These are phyloP conservation scores for Remorina albescens DNA, from an alignment of 2,797 vertebrate species.

Conservation along the genomic window DNA sequence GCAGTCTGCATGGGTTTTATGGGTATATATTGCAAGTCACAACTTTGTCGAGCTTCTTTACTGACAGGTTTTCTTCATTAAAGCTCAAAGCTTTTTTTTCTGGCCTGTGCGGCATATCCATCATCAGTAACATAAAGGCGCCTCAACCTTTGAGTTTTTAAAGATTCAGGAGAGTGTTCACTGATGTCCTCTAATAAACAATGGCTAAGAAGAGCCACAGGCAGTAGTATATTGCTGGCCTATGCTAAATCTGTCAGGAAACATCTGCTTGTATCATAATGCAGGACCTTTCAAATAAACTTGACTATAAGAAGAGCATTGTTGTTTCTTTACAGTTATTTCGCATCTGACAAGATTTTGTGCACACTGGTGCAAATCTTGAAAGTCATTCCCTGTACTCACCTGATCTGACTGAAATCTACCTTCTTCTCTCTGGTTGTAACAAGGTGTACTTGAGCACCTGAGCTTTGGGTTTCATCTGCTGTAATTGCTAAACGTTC, in stretches of 20 bases:
- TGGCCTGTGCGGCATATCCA: neutral
- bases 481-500: slow-evolving; percentile 14
- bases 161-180: neutral
- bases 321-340: neutral
- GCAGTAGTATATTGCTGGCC: neutral
- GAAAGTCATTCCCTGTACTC: slow-evolving; percentile 71
- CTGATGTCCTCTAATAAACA: neutral
- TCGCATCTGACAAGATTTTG: neutral
- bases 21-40: neutral
- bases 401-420: slow-evolving; percentile 82
- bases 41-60: slow-evolving; percentile 4
- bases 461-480: slow-evolving; percentile 60
- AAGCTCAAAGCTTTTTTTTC: neutral
- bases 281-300: neutral
- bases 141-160: neutral
- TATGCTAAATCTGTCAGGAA: neutral
- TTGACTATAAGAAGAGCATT: neutral
- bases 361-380: slow-evolving; percentile 8
- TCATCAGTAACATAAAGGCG: no score
- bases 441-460: no score
- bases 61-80: slow-evolving; percentile 24
- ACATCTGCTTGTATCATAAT: slow-evolving; percentile 1
- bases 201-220: rapidly evolving
- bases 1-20: neutral
- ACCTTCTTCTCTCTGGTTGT: slow-evolving; percentile 80